Evolutionary conservation across 2,113 vertebrate species (phyloP).

Genomic region (Anarrhichthys ocellatus): DNA sequence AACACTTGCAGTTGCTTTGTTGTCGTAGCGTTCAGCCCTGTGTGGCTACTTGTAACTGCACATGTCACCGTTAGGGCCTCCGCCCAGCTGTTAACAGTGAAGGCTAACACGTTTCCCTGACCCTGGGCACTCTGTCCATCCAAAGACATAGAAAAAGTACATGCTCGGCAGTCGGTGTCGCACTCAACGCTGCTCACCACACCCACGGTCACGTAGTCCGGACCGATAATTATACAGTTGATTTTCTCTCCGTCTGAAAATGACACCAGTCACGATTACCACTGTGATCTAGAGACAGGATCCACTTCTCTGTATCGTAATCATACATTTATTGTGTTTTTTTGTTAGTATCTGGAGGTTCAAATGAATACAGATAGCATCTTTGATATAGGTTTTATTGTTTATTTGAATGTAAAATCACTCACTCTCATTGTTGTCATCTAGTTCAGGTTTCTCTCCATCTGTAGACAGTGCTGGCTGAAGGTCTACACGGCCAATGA

Average conservation of each 20-base stretch:
- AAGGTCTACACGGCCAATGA: slow-evolving; percentile 29
- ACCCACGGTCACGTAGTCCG: slow-evolving; percentile 59
- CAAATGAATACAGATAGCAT: not conserved
- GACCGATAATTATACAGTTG: slow-evolving; percentile 27
- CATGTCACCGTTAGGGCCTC: slow-evolving; percentile 48
- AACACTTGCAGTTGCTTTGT: slow-evolving; percentile 62
- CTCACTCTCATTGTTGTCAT: not conserved
- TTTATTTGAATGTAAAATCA: not conserved
- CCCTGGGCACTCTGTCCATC: slow-evolving; percentile 6
- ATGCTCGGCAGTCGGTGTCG: not conserved
- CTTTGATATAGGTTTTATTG: not conserved
- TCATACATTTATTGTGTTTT: not conserved
- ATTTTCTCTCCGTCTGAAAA: slow-evolving; percentile 43
- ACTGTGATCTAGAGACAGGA: not conserved
- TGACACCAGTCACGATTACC: not conserved
- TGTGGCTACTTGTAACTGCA: not conserved
- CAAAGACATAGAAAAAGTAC: slow-evolving; percentile 58
- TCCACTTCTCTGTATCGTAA: not conserved
- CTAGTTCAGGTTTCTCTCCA: not conserved
- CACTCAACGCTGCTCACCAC: slow-evolving; percentile 65
- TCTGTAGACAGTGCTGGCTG: slow-evolving; percentile 12
- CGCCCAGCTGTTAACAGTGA: slow-evolving; percentile 49
- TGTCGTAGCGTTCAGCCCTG: rapidly evolving
- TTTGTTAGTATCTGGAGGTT: not conserved
- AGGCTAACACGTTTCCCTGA: slow-evolving; percentile 39